Evolutionary conservation across 2,888 invertebrate genomes (phyloP), one percentile per base, ranked within the genome.

Genomic region (Idaea straminata): DNA sequence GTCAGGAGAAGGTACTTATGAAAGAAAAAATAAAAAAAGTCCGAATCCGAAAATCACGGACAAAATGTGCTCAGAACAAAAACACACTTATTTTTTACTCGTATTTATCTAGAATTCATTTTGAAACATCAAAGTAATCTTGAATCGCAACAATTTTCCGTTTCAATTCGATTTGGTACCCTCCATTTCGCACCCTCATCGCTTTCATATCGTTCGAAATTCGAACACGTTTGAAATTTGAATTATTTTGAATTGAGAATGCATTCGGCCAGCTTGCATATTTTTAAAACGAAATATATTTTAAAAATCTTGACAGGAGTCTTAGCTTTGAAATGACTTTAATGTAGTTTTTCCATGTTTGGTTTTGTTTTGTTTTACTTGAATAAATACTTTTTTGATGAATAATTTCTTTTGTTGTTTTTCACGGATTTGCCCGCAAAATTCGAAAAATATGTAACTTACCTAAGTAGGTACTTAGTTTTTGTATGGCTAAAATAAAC

Each of bases 131-230:
- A 81, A 82, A 79, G 81, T 77, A 72, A 72, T 67, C 71, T 67
- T 74, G 71, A 83, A 84, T 84, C 77, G 69, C 73, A 74, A 76
- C 74, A 79, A 82, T 86, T 85, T 82, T 80, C 71, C 72, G 80
- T 75, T 77, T 77, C 76, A 83, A 86, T 84, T 74, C 72, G 80
- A 85, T 85, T 86, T 83, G 72, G 75, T 82, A 34, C 59, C 59
- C 59, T 59, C 59, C 59, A 59, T 25, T 59, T 73, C 77, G 80
- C 81, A 79, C 79, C 76, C 73, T 71, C 73, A 75, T 75, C 76
- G 72, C 64, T 76, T 74, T 76, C 78, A 80, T 78, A 78, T 75
- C 73, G 72, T 83, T 79, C 75, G 70, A 69, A 70, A 47, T 47
- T 65, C 34, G 76, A 77, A 79, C 77, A 76, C 79, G 74, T 81